Evolutionary conservation across 2,888 invertebrate species (phyloP), one percentile per base, ranked within the genome.

Genomic region (Parapristionchus giblindavisi): DNA sequence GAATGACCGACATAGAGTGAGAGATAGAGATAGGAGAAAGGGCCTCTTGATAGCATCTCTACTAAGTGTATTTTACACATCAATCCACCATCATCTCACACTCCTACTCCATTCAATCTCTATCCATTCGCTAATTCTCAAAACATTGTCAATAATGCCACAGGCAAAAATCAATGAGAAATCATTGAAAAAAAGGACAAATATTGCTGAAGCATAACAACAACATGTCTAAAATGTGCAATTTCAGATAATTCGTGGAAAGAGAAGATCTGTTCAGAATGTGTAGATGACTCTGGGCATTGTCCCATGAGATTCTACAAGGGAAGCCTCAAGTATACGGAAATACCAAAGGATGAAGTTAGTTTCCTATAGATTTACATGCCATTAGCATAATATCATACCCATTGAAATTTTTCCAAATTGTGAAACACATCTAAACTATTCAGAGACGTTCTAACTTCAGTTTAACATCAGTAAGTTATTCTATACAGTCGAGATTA

Each of bases 281-380:
- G 87, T 63, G 82, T 82, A 11, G 81, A 83, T 32, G 78, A 80
- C 54, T 80, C 83, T 8, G 87, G 87, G 27, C 87, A 87, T 66
- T 87, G 87, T 72, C 87, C 87, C 1, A 87, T 87, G 86, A 72
- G 85, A 27, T 87, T 87, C 66, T 80, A 81, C 77, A 81, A 81
- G 36, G 81, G 83, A 1, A 78, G 80, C n/a, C 78, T 52, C 56
- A 71, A 82, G 60, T 82, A 77, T 40, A 79, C 79, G 60, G 76
- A 80, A 29, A 81, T 84, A 52, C 76, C 76, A 63, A 80, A 80
- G 58, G 80, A 81, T 11, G 79, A 82, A 74, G 80, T 75, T 36
- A 32, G 34, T 11, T 27, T 8, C 34, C 29, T 29, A 4, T 14
- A 8, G 27, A 8, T 43, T 56, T 21, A 27, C 56, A 56, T 14